A percentile compares a stretch with the other conserved stretches of the same genome.
Evolutionary conservation across 2,113 vertebrate genomes (phyloP).

Genomic region (Sarotherodon lohbergeri): DNA sequence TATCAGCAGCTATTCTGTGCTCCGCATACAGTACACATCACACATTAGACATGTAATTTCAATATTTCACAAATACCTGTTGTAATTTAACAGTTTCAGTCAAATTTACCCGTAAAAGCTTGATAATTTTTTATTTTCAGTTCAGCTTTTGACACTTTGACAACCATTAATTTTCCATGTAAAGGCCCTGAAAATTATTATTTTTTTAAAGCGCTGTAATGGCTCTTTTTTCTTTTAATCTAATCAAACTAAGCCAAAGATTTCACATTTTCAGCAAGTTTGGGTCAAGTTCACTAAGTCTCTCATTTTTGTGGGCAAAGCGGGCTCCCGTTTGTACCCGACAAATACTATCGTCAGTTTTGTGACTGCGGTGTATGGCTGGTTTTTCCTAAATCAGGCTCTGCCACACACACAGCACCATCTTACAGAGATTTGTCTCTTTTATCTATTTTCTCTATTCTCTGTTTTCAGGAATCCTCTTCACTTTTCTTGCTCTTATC

Average conservation of each 20-base stretch:
- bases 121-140: background rate
- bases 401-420: background rate
- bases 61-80: background rate
- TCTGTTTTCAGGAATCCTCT: conserved; percentile 35
- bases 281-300: background rate
- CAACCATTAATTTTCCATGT: background rate
- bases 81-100: background rate
- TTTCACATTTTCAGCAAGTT: background rate
- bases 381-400: background rate
- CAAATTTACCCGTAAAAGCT: background rate
- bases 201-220: background rate
- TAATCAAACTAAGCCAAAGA: background rate
- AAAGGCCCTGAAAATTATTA: background rate
- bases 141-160: background rate
- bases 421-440: background rate
- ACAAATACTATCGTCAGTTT: background rate
- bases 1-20: background rate
- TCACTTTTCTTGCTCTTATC: conserved; percentile 23
- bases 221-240: background rate
- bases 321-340: background rate
- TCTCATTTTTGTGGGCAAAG: background rate
- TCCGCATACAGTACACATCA: background rate
- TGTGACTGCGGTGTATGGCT: background rate
- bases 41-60: background rate
- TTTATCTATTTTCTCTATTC: conserved; percentile 17